Evolutionary conservation across 1,140 invertebrate species (phyloP), one percentile per base, ranked within the genome.

Genomic region (Zeugodacus cucurbitae): DNA sequence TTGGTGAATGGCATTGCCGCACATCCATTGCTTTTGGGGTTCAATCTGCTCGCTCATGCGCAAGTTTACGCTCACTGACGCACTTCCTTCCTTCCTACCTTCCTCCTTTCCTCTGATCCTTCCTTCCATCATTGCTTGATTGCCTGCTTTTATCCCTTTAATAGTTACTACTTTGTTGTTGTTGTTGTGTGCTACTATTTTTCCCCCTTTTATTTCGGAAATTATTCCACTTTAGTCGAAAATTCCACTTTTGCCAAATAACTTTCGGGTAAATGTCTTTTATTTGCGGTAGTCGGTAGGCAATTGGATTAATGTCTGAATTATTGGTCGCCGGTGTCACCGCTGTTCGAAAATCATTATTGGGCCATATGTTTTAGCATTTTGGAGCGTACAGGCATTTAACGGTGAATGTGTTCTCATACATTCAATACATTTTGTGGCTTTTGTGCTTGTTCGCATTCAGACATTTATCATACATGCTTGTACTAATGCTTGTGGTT

Each of bases 231-330:
- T 82, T 82, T 20, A 41, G 48, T 44, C 26, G 3, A 26, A 82
- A n/a, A n/a, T n/a, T n/a, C n/a, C n/a, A n/a, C n/a, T 10, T 37
- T 37, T 74, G 67, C 29, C 67, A 74, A 74, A 74, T 74, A 74
- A 34, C 67, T 82, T 82, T 48, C 8, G 41, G 44, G 74, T 48
- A 44, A 82, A 82, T 82, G 41, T 48, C 74, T 29, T 48, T 82
- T 82, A 48, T 82, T 82, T 82, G 37, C 41, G 74, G 37, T 82
- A 82, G 74, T 82, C 34, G 41, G 37, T 44, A 82, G 74, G 74
- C 74, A 82, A 82, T 48, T 82, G 74, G 74, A 82, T 82, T 82
- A 82, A 44, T 82, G 74, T 82, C 41, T 44, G 74, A 82, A 82
- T 82, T 82, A 82, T 82, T 54, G 74, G 41, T 48, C n/a, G n/a